Conservation (phyloP, 2,888 invertebrate species). For the Aspidiotus rigidus region DNA sequence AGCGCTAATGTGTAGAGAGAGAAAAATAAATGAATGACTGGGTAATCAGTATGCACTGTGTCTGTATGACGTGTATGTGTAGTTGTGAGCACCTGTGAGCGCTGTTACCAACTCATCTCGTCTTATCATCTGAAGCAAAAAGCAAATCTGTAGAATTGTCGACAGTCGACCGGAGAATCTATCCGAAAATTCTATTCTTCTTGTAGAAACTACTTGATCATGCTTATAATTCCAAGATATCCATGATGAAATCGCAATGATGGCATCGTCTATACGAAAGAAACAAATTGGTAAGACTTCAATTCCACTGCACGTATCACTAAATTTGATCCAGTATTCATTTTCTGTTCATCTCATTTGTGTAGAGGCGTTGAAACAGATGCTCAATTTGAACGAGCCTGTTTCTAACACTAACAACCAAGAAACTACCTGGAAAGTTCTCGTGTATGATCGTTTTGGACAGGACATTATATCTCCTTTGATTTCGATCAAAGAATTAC, state of each 20-base stretch:
- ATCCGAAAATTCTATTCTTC: no score
- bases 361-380: conserved; percentile 81
- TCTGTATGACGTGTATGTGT: no score
- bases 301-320: not conserved
- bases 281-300: conserved; percentile 35
- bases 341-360: not conserved
- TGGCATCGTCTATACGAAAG: conserved; percentile 30
- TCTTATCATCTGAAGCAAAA: no score
- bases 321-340: not conserved
- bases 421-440: conserved; percentile 92
- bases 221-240: no score
- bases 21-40: no score
- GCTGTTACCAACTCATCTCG: no score
- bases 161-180: no score
- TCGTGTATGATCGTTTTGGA: conserved; percentile 90
- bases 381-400: conserved; percentile 85
- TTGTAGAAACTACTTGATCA: no score
- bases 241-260: conserved; percentile 2
- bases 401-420: conserved; percentile 63
- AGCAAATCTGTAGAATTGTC: no score
- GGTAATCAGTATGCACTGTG: no score
- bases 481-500: conserved; percentile 85
- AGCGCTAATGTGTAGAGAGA: no score
- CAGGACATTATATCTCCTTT: conserved; percentile 98
- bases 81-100: no score